phyloP scores from a whole-genome alignment of 2,888 invertebrate species.

The Steinernema carpocapsae region DNA sequence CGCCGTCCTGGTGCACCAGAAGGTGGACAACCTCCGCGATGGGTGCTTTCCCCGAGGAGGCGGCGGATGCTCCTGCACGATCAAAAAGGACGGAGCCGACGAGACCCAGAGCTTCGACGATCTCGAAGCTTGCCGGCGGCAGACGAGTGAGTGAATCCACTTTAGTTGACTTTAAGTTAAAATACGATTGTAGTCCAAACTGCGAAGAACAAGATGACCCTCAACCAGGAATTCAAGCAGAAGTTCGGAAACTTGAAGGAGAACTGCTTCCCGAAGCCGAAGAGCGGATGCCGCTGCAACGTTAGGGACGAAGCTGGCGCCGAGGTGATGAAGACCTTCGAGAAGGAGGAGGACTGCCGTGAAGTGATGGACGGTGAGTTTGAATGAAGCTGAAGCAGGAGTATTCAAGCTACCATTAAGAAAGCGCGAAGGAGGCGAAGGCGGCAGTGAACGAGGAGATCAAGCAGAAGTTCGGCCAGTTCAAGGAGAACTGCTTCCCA shows the following conservation, averaged over 20 bases:
- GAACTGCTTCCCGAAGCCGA: constrained; percentile 35
- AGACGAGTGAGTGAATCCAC: constrained; percentile 42
- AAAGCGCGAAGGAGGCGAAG: constrained; percentile 64
- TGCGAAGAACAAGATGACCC: constrained; percentile 52
- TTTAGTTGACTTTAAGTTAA: too few relatives aligned
- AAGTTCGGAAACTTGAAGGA: constrained; percentile 59
- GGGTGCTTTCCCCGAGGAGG: constrained; percentile 46
- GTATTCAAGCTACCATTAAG: constrained; percentile 20
- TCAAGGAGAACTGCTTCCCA: constrained; percentile 38
- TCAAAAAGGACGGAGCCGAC: constrained; percentile 49
- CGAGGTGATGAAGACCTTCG: constrained; percentile 49
- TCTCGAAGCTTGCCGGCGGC: constrained; percentile 50
- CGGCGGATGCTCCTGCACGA: constrained; percentile 49
- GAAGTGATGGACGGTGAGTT: constrained; percentile 54
- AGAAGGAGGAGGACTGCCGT: constrained; percentile 53
- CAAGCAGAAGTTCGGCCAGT: constrained; percentile 58
- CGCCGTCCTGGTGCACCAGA: constrained; percentile 1
- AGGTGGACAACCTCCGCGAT: constrained; percentile 34
- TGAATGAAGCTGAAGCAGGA: neutral
- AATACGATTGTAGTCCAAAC: constrained; percentile 37
- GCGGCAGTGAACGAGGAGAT: constrained; percentile 64
- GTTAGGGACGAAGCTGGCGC: constrained; percentile 54
- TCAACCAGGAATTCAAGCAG: constrained; percentile 51
- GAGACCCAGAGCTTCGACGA: constrained; percentile 46
- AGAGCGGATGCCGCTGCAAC: constrained; percentile 45